These are phyloP conservation scores for Coracias cyanogaster DNA, from an alignment of 2,797 vertebrate genomes.

Conservation along the genomic window DNA sequence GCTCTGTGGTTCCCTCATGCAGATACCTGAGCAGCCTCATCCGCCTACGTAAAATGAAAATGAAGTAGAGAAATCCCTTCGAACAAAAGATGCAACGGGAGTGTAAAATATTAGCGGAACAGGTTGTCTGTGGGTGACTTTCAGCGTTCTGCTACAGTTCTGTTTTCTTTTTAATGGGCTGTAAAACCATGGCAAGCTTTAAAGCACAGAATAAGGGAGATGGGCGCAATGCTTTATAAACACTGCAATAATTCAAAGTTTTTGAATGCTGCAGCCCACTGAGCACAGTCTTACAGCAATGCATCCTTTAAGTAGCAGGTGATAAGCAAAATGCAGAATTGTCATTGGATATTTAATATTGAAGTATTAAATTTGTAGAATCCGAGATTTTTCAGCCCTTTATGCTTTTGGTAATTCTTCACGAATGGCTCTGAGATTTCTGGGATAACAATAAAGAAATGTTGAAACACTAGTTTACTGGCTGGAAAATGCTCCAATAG, in stretches of 20 bases:
- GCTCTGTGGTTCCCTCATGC: background rate
- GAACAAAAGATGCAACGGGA: background rate
- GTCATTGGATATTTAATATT: background rate
- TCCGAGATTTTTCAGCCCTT: background rate
- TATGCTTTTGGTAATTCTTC: background rate
- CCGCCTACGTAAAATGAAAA: background rate
- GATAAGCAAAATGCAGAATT: background rate
- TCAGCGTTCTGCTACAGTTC: background rate
- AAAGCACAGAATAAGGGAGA: background rate
- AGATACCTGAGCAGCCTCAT: background rate
- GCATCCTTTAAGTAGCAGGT: background rate
- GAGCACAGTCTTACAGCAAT: background rate
- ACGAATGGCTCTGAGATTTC: conserved; percentile 7
- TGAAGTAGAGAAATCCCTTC: background rate
- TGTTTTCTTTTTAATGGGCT: background rate
- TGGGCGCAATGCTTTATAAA: conserved; percentile 1
- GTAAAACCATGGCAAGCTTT: conserved; percentile 5
- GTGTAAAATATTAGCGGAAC: background rate
- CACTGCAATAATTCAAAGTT: background rate
- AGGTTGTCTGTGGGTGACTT: conserved; percentile 59
- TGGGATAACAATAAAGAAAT: conserved; percentile 22
- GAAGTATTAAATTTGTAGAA: background rate
- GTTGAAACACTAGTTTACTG: background rate
- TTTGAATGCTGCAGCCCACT: background rate
- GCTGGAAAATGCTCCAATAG: conserved; percentile 10